phyloP scores from a whole-genome alignment of 1,140 invertebrate species.

The Rhopalosiphum padi region DNA sequence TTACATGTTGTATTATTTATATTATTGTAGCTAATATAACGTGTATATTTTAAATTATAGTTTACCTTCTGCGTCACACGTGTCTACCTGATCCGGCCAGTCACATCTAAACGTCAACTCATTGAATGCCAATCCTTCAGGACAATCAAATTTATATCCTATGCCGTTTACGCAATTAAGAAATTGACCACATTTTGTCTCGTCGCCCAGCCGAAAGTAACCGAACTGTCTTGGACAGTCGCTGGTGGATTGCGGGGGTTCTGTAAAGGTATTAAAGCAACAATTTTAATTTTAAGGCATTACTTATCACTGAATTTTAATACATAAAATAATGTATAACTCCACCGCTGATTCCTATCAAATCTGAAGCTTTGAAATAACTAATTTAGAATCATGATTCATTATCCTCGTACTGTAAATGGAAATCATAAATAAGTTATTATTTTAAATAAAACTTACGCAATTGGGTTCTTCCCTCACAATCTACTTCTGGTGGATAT shows the following conservation, averaged over 20 bases:
- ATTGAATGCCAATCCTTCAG: constrained; percentile 86
- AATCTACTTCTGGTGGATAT: constrained; percentile 83
- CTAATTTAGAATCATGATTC: neutral
- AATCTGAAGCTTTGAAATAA: neutral
- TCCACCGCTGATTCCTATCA: neutral
- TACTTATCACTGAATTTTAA: neutral
- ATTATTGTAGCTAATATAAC: no score
- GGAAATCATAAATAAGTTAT: neutral
- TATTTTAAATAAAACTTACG: constrained; percentile 69
- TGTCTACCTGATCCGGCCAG: constrained; percentile 82
- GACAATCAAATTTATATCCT: constrained; percentile 73
- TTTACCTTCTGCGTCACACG: constrained; percentile 79
- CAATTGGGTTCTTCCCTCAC: constrained; percentile 71
- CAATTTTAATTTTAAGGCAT: neutral
- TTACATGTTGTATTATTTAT: neutral
- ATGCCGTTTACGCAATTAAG: constrained; percentile 82
- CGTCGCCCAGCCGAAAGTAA: constrained; percentile 77
- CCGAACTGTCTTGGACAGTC: constrained; percentile 87
- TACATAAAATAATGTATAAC: neutral
- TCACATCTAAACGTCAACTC: constrained; percentile 79
- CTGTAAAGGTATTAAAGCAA: constrained; percentile 62
- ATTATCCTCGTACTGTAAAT: neutral
- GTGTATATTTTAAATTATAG: neutral
- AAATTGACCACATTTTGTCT: constrained; percentile 79
- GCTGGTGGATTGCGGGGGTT: constrained; percentile 72